Percentiles rank a stretch among this genome's conserved stretches.
Conservation (phyloP, 2,888 invertebrate species). For the Eutolmus rufibarbis region DNA sequence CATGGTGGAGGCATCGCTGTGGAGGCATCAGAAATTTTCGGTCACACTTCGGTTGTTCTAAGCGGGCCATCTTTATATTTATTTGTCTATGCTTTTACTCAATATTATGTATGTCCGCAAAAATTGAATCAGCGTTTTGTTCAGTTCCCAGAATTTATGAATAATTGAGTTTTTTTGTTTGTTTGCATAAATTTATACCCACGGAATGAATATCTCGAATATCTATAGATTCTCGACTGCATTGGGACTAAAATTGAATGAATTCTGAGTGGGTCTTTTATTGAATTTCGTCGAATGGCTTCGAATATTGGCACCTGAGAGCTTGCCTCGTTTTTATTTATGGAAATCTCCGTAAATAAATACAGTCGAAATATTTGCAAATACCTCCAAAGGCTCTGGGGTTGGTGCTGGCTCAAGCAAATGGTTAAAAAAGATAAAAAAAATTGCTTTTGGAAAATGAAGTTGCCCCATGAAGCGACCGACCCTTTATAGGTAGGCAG, state of each 20-base stretch:
- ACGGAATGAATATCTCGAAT: background rate
- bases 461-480: background rate
- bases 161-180: background rate
- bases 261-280: background rate
- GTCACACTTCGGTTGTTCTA: too few species aligned
- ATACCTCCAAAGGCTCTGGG: background rate
- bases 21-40: too few species aligned
- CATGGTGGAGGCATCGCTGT: too few species aligned
- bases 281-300: background rate
- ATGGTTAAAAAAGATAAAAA: background rate
- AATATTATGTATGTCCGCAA: background rate
- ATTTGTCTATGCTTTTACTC: too few species aligned
- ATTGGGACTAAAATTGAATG: background rate
- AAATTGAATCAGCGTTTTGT: background rate
- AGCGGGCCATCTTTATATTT: too few species aligned
- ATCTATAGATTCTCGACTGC: background rate
- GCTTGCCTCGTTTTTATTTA: background rate
- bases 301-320: background rate
- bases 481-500: background rate
- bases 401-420: background rate
- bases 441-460: background rate
- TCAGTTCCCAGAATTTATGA: background rate
- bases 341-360: background rate
- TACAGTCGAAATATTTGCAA: background rate
- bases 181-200: background rate